Conservation (phyloP, 1,140 invertebrate species). For the Berghia stephanieae region DNA sequence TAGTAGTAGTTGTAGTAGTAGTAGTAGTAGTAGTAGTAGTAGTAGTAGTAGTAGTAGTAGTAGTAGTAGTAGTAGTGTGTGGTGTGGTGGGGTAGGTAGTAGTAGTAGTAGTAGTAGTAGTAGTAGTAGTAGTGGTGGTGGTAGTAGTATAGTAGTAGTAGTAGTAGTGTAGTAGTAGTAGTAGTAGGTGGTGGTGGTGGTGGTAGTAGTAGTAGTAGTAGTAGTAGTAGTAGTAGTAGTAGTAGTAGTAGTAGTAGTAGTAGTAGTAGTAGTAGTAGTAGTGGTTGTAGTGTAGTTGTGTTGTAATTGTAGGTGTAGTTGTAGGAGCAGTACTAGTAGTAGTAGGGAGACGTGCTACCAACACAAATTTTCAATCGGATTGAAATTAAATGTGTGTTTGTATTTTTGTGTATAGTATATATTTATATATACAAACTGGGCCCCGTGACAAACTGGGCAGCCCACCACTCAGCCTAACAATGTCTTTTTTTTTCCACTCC, state of each 20-base stretch:
- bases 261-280: constrained; percentile 8
- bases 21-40: constrained; percentile 7
- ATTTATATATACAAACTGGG: not conserved
- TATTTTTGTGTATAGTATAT: constrained; percentile 4
- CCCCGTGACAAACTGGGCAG: not conserved
- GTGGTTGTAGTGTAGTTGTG: not conserved
- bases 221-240: constrained; percentile 7
- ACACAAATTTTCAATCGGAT: too few relatives aligned
- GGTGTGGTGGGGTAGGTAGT: too few relatives aligned
- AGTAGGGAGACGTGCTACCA: too few relatives aligned
- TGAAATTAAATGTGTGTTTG: too few relatives aligned
- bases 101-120: too few relatives aligned
- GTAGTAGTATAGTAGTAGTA: too few relatives aligned
- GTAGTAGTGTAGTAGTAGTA: too few relatives aligned
- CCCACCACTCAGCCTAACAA: not conserved
- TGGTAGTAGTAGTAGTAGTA: constrained; percentile 7
- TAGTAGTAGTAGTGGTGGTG: too few relatives aligned
- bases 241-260: constrained; percentile 7
- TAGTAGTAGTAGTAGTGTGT: too few relatives aligned
- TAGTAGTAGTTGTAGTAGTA: not conserved
- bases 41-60: constrained; percentile 7
- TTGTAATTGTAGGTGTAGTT: too few relatives aligned
- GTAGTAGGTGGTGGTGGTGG: too few relatives aligned
- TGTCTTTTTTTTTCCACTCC: not conserved
- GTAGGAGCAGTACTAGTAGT: too few relatives aligned